Evolutionary conservation across 2,797 vertebrate species (phyloP), one percentile per base, ranked within the genome.

Genomic region (Enteromius trimaculatus): DNA sequence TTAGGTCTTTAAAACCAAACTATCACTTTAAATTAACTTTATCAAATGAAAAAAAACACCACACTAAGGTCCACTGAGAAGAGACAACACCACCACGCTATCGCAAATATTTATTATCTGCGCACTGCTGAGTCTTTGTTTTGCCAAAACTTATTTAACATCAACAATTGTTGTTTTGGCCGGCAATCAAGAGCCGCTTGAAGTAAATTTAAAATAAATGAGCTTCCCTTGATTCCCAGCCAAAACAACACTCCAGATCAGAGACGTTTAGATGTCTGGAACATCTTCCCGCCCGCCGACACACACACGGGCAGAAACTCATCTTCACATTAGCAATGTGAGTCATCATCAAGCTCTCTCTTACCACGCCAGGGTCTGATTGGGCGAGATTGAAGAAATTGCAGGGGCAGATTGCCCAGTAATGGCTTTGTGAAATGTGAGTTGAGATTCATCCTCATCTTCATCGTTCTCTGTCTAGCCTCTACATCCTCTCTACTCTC

Each of bases 381-480:
- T 80, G 85, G 75, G 68, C 16, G 58, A 84, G 79, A 86, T 82
- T 84, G 85, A 86, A 51, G 79, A 83, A 84, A 88, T 84, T 71
- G 82, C 60, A 74, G 49, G 85, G 69, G 44, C 66, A 76, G 82
- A 88, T 88, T 88, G 85, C 65, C 44, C 77, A 84, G 85, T 84
- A 88, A 88, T 86, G 76, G 87, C 87, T 85, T 86, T 65, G 80
- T 77, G 83, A 84, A 88, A 86, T 85, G 84, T 84, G 85, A 86
- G 49, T 85, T 77, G 78, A 51, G 68, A 66, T 65, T 78, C 65
- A 37, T 77, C 66, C 55, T 64, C 79, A 65, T 71, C 42, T 70
- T 77, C 42, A 76, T 80, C 78, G 23, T 80, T 80, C 42, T 79
- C 34, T 69, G 44, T 74, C 75, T 64, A 26, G 74, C 65, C 76